Conservation (phyloP, 2,113 vertebrate species). For the Scortum barcoo region DNA sequence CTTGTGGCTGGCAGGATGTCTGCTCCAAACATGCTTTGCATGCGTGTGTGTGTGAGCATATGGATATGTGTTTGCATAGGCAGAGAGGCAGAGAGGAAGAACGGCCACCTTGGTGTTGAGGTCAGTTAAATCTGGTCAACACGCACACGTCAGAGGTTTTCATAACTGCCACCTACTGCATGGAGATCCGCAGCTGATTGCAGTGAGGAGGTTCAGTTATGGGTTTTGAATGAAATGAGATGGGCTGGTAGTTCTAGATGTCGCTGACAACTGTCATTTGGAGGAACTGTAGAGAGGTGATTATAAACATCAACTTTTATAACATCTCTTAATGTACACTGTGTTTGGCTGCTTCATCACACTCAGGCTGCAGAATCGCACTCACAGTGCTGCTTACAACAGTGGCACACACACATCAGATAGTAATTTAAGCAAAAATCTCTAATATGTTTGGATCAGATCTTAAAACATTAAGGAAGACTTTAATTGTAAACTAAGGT, state of each 20-base stretch:
- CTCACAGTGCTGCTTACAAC: neutral
- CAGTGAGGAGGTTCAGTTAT: slow-evolving; percentile 17
- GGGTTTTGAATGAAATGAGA: slow-evolving; percentile 2
- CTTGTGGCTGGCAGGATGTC: slow-evolving; percentile 74
- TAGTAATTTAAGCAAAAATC: neutral
- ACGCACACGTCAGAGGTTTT: slow-evolving; percentile 66
- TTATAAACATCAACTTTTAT: slow-evolving; percentile 13
- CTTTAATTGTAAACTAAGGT: neutral
- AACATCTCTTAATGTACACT: neutral
- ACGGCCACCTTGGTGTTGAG: slow-evolving; percentile 69
- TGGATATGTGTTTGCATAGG: slow-evolving; percentile 6
- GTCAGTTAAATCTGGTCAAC: slow-evolving; percentile 56
- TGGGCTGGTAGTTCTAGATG: neutral
- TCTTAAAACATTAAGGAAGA: slow-evolving; percentile 4
- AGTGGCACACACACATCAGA: slow-evolving; percentile 21
- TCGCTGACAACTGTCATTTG: slow-evolving; percentile 26
- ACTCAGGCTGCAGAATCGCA: neutral
- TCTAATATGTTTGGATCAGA: slow-evolving; percentile 7
- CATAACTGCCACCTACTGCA: slow-evolving; percentile 41
- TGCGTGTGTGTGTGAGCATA: slow-evolving; percentile 4
- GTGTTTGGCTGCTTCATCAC: neutral
- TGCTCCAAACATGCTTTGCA: slow-evolving; percentile 43
- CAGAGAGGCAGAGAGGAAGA: slow-evolving; percentile 29
- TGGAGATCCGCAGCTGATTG: slow-evolving; percentile 20
- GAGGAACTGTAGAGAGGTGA: slow-evolving; percentile 9